Evolutionary conservation across 2,797 vertebrate species (phyloP), one percentile per base, ranked within the genome.

Genomic region (Pantherophis vulpinus): DNA sequence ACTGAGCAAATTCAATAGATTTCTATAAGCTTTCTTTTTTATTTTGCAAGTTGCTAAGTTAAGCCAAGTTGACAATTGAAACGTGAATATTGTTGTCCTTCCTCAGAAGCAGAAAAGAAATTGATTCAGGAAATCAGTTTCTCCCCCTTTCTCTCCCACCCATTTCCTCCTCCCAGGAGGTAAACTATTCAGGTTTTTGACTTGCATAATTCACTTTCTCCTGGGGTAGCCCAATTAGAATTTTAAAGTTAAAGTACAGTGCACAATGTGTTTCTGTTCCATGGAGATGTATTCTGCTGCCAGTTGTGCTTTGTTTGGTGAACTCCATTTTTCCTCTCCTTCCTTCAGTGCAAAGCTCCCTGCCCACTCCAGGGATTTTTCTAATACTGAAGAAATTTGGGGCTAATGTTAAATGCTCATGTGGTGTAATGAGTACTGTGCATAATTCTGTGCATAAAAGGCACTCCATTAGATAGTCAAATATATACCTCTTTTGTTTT

Each of bases 161-260:
- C 51, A 27, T 58, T 70, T 90, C 20, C 47, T 54, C 51, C 91
- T 6, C 56, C 25, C 14, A 32, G 29, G 37, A 93, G 54, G 37
- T 51, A 60, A 88, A 55, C 37, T 58, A 51, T 63, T n/a, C 74
- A 51, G 37, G 55, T 25, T n/a, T 74, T 66, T 93, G 66, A 20
- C 23, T 18, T 63, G 60, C n/a, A 88, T 92, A 42, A 20, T 37
- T 86, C 86, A 29, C 63, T 93, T 90, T 90, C 59, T 58, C 37
- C 86, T 66, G 47, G 54, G 79, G 54, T 90, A 87, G 79, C 89
- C 89, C 92, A 87, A 87, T 93, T 93, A 90, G 92, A 93, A 93
- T 93, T 70, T 93, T 47, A 90, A 87, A 90, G 83, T 25, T 55
- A 87, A 93, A 90, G 88, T 55, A 61, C 58, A 59, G 59, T 54